phyloP scores from a whole-genome alignment of 2,113 vertebrate species.

The Chitala chitala region DNA sequence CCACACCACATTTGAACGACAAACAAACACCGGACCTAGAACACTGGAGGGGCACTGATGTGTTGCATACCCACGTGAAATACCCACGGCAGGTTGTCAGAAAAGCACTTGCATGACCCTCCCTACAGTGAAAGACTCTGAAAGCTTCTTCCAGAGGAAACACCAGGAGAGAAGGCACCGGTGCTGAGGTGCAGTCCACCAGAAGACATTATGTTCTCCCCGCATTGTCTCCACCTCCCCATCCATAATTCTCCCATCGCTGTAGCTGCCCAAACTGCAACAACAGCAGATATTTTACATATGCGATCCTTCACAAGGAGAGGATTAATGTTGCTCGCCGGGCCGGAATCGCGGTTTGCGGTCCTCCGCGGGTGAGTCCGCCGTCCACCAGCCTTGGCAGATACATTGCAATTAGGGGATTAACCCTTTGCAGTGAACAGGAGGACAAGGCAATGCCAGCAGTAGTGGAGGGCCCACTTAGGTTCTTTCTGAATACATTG shows the following conservation, averaged over 20 bases:
- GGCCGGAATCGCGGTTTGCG: constrained; percentile 92
- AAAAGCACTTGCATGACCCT: constrained; percentile 65
- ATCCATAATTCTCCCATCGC: not conserved
- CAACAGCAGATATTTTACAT: constrained; percentile 91
- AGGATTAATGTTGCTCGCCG: constrained; percentile 93
- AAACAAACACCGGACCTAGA: no score
- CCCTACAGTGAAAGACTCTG: constrained; percentile 41
- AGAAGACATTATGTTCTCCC: constrained; percentile 20
- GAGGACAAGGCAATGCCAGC: constrained; percentile 57
- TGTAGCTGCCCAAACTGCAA: constrained; percentile 75
- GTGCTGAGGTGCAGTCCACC: constrained; percentile 41
- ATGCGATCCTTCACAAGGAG: constrained; percentile 94
- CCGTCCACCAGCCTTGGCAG: constrained; percentile 82
- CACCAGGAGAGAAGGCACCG: constrained; percentile 27
- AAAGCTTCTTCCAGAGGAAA: constrained; percentile 22
- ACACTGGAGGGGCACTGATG: no score
- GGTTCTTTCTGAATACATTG: constrained; percentile 67
- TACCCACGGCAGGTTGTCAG: constrained; percentile 56
- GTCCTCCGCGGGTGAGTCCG: constrained; percentile 85
- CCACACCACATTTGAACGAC: no score
- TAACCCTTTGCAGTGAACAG: constrained; percentile 79
- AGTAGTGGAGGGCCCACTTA: constrained; percentile 56
- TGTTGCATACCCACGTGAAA: no score
- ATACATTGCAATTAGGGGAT: constrained; percentile 83
- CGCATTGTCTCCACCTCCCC: constrained; percentile 46